Percentiles rank a stretch among this genome's conserved stretches.
phyloP scores from a whole-genome alignment of 64 coral and sea anemone genomes.

The Dendrophyllia cribrosa region DNA sequence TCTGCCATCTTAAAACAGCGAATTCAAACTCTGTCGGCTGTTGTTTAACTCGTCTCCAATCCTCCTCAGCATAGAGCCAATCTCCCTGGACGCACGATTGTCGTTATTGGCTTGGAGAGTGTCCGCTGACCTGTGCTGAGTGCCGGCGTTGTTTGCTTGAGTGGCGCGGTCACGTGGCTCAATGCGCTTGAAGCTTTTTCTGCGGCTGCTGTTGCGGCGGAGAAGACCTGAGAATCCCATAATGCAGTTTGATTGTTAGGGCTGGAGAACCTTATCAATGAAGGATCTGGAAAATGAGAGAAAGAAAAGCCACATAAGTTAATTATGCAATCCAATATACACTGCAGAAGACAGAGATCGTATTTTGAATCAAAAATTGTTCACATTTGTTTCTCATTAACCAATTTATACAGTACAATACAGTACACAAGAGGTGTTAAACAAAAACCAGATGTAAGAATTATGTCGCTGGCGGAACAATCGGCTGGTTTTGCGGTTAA shows the following conservation, averaged over 20 bases:
- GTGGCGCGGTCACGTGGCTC: slow-evolving; percentile 74
- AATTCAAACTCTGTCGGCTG: slow-evolving; percentile 74
- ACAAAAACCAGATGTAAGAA: too few relatives aligned
- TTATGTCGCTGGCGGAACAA: too few relatives aligned
- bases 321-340: too few relatives aligned
- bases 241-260: neutral
- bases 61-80: slow-evolving; percentile 78
- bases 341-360: too few relatives aligned
- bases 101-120: slow-evolving; percentile 49
- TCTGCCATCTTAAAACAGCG: slow-evolving; percentile 32
- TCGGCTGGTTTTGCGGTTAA: neutral
- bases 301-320: neutral
- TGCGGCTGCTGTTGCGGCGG: slow-evolving; percentile 88
- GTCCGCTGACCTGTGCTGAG: slow-evolving; percentile 42
- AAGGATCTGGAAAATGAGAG: neutral
- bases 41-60: slow-evolving; percentile 96
- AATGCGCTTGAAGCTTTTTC: slow-evolving; percentile 75
- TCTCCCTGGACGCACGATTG: slow-evolving; percentile 64
- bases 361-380: too few relatives aligned
- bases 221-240: slow-evolving; percentile 87
- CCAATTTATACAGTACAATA: too few relatives aligned
- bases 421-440: too few relatives aligned
- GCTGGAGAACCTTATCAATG: neutral
- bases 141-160: slow-evolving; percentile 25
- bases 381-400: too few relatives aligned